Evolutionary conservation across 1,140 invertebrate genomes (phyloP).

Genomic region (Trachymyrmex septentrionalis): DNA sequence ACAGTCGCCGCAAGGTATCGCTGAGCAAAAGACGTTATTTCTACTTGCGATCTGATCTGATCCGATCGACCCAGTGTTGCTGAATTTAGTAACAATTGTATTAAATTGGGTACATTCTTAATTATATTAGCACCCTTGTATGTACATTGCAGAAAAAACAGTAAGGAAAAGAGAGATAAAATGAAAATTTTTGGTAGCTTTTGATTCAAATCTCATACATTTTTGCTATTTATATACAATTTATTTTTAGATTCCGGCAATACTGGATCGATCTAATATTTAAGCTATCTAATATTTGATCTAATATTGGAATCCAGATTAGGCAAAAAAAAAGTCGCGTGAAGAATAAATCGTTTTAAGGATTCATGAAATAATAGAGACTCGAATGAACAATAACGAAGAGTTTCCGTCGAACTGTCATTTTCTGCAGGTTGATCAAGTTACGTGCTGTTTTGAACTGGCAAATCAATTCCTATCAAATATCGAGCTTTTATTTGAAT

Average conservation of each 20-base stretch:
- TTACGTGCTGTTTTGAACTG: slow-evolving; percentile 5
- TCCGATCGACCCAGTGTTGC: too few relatives aligned
- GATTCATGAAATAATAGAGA: not conserved
- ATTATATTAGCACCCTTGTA: too few relatives aligned
- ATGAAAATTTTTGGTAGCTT: too few relatives aligned
- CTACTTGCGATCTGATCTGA: not conserved
- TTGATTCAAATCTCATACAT: too few relatives aligned
- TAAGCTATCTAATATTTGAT: not conserved
- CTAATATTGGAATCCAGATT: not conserved
- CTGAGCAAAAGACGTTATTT: not conserved
- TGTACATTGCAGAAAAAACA: too few relatives aligned
- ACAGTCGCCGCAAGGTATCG: slow-evolving; percentile 86
- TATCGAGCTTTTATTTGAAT: not conserved
- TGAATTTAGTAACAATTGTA: too few relatives aligned
- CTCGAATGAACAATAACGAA: not conserved
- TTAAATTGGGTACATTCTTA: too few relatives aligned
- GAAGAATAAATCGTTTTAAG: not conserved
- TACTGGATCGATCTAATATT: not conserved
- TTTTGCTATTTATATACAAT: too few relatives aligned
- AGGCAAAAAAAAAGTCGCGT: not conserved
- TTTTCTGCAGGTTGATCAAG: not conserved
- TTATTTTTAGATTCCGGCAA: too few relatives aligned
- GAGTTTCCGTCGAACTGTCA: not conserved
- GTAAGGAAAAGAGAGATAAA: too few relatives aligned
- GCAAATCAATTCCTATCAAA: not conserved